Evolutionary conservation across 2,113 vertebrate species (phyloP).

Genomic region (Tamias sibiricus): DNA sequence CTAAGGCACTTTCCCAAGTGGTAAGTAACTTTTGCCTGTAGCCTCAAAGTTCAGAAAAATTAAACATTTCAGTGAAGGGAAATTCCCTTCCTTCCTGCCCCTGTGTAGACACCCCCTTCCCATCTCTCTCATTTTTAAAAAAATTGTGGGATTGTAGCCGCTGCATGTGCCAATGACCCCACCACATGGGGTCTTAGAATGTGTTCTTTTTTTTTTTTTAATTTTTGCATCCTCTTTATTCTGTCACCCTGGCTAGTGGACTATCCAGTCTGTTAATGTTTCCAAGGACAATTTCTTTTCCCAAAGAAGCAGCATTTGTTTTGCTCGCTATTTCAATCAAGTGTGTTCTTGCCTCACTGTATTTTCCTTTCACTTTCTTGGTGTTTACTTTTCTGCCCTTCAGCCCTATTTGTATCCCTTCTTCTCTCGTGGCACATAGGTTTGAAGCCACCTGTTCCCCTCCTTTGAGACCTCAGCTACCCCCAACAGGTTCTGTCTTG

Average conservation of each 20-base stretch:
- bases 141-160: neutral
- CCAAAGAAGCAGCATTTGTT: neutral
- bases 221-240: neutral
- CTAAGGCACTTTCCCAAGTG: neutral
- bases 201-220: neutral
- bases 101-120: accelerated
- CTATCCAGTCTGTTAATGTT: neutral
- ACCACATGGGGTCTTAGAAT: neutral
- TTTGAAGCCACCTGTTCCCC: no score
- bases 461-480: neutral
- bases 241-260: neutral
- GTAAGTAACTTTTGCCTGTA: neutral
- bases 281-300: neutral
- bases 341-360: no score
- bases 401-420: neutral
- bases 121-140: neutral
- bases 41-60: neutral
- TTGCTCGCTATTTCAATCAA: neutral
- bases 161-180: no score
- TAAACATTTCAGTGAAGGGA: neutral
- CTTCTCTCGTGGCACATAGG: neutral
- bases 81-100: neutral
- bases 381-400: neutral
- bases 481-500: neutral
- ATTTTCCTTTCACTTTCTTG: neutral